A percentile compares a stretch with the other conserved stretches of the same genome.
Evolutionary conservation across 2,888 invertebrate genomes (phyloP).

Genomic region (Dusona sp.): DNA sequence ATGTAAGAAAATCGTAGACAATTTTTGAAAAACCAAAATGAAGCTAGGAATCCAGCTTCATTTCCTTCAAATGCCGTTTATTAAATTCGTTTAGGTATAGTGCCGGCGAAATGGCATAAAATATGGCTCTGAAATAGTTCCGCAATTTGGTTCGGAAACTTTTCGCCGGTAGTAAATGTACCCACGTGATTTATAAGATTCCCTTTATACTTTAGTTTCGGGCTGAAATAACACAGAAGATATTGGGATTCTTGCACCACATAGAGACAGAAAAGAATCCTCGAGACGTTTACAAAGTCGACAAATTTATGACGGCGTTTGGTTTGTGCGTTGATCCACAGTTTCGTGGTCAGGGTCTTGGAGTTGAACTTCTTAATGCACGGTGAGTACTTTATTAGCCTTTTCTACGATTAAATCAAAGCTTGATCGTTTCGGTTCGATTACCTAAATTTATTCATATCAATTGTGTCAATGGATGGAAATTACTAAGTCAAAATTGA

Average conservation of each 20-base stretch:
- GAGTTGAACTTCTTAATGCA: slow-evolving; percentile 73
- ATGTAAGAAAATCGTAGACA: no score
- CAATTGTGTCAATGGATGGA: not conserved
- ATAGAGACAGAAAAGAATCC: slow-evolving; percentile 62
- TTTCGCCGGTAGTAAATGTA: no score
- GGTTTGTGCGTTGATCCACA: slow-evolving; percentile 80
- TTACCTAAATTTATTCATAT: not conserved
- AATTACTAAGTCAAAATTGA: not conserved
- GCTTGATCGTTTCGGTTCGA: not conserved
- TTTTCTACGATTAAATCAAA: not conserved
- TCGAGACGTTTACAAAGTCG: slow-evolving; percentile 73
- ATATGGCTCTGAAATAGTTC: no score
- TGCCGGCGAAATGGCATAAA: no score
- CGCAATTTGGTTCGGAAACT: no score
- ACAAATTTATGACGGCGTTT: slow-evolving; percentile 79
- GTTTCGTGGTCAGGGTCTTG: slow-evolving; percentile 81
- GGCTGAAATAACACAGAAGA: slow-evolving; percentile 38
- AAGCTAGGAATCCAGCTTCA: no score
- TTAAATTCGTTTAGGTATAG: no score
- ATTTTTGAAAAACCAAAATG: no score
- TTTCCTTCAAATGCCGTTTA: no score
- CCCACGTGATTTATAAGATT: not conserved
- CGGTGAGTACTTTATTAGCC: slow-evolving; percentile 73
- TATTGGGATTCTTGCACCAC: slow-evolving; percentile 62
- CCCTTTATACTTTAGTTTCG: slow-evolving; percentile 35